phyloP scores from a whole-genome alignment of 1,140 invertebrate genomes.

The Drosophila kepulauana region DNA sequence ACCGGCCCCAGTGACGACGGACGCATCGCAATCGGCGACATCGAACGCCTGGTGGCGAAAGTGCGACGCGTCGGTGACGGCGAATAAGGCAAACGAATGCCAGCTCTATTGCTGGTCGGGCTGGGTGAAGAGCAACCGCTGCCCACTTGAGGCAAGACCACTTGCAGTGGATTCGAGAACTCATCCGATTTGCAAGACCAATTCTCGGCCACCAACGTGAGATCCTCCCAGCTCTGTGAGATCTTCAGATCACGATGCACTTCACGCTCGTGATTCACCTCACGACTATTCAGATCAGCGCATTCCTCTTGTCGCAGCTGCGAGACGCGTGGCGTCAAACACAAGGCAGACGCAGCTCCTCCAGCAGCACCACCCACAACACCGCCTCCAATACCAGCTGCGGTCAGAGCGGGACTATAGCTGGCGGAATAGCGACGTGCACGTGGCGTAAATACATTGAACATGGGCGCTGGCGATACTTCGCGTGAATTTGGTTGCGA shows the following conservation, averaged over 20 bases:
- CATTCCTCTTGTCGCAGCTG: constrained; percentile 95
- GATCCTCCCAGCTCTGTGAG: constrained; percentile 95
- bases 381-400: no score
- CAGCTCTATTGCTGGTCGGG: constrained; percentile 76
- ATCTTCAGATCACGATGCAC: constrained; percentile 95
- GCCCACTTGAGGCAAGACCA: constrained; percentile 61
- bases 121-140: constrained; percentile 77
- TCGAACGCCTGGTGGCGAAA: constrained; percentile 91
- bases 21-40: constrained; percentile 93
- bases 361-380: constrained; percentile 27
- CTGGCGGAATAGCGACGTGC: constrained; percentile 93
- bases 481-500: constrained; percentile 78
- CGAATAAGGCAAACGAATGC: constrained; percentile 87
- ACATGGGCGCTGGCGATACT: constrained; percentile 85
- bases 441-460: constrained; percentile 88
- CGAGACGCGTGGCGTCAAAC: constrained; percentile 92
- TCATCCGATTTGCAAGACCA: constrained; percentile 86
- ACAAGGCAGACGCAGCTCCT: constrained; percentile 84
- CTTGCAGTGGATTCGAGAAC: constrained; percentile 85
- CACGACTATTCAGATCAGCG: constrained; percentile 92
- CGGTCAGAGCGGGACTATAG: constrained; percentile 87
- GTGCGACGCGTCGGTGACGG: constrained; percentile 93
- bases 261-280: constrained; percentile 95
- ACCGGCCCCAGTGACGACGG: constrained; percentile 90
- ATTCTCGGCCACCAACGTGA: constrained; percentile 90